Conservation (phyloP, 2,888 invertebrate genomes). For the Nomada goodeniana region DNA sequence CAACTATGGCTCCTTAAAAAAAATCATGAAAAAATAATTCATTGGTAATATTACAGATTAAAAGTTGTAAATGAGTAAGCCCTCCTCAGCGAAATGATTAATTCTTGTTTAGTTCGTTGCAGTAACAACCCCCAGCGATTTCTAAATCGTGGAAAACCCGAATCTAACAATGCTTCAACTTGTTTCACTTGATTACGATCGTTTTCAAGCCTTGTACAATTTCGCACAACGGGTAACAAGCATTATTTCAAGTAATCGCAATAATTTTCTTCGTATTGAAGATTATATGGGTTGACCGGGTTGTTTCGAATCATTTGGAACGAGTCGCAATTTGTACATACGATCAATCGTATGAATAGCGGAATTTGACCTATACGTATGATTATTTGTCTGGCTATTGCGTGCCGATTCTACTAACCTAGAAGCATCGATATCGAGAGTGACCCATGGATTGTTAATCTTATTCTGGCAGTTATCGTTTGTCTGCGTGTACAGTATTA, state of each 20-base stretch:
- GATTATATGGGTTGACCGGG: not conserved
- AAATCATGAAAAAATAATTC: too few species aligned
- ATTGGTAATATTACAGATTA: too few species aligned
- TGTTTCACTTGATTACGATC: not conserved
- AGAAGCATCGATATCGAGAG: not conserved
- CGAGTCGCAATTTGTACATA: not conserved
- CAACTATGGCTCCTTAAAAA: too few species aligned
- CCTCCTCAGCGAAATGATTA: too few species aligned
- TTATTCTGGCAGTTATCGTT: slow-evolving; percentile 1
- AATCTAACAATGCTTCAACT: not conserved
- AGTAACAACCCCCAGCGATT: not conserved
- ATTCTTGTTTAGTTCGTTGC: not conserved
- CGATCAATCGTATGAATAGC: not conserved
- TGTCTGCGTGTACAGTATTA: not conserved
- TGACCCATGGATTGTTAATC: slow-evolving; percentile 7
- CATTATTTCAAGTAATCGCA: not conserved
- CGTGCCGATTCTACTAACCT: not conserved
- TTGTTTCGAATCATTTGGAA: not conserved
- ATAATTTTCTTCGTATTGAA: not conserved
- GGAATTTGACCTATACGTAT: too few species aligned
- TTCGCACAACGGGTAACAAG: not conserved
- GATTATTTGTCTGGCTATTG: not conserved
- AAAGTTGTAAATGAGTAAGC: too few species aligned
- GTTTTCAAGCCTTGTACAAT: not conserved
- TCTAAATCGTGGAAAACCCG: not conserved